A percentile compares a stretch with the other conserved stretches of the same genome.
phyloP scores from a whole-genome alignment of 2,797 vertebrate genomes.

The Champsocephalus esox region DNA sequence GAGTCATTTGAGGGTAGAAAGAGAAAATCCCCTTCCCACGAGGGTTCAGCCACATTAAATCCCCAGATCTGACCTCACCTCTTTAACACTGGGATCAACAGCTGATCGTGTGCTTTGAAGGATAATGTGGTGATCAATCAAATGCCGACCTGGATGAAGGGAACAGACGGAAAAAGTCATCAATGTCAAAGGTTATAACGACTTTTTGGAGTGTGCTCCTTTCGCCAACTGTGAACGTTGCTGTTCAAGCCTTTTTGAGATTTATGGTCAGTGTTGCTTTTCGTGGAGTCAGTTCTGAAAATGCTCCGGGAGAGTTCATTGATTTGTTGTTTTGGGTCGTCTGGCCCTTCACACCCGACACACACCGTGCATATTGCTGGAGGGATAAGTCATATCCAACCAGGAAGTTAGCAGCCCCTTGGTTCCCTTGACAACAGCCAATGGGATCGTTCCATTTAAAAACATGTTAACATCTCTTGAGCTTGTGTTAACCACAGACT shows the following conservation, averaged over 20 bases:
- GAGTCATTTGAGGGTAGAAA: conserved; percentile 8
- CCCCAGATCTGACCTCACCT: conserved; percentile 5
- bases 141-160: neutral
- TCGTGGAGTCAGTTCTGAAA: neutral
- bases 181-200: neutral
- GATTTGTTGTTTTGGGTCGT: neutral
- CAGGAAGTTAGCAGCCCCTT: too few relatives aligned
- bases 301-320: neutral
- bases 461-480: too few relatives aligned
- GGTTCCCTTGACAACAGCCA: too few relatives aligned
- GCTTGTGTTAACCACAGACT: too few relatives aligned
- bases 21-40: conserved; percentile 1
- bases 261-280: neutral
- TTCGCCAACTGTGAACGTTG: neutral
- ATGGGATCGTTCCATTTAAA: too few relatives aligned
- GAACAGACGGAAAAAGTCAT: neutral
- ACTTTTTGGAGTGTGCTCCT: neutral
- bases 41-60: conserved; percentile 10
- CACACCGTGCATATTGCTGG: neutral
- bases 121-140: conserved; percentile 1
- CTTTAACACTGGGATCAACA: neutral
- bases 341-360: neutral
- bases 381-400: too few relatives aligned
- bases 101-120: neutral
- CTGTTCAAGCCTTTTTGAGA: neutral